Conservation (phyloP, 2,888 invertebrate species). For the Caenorhabditis afra region DNA sequence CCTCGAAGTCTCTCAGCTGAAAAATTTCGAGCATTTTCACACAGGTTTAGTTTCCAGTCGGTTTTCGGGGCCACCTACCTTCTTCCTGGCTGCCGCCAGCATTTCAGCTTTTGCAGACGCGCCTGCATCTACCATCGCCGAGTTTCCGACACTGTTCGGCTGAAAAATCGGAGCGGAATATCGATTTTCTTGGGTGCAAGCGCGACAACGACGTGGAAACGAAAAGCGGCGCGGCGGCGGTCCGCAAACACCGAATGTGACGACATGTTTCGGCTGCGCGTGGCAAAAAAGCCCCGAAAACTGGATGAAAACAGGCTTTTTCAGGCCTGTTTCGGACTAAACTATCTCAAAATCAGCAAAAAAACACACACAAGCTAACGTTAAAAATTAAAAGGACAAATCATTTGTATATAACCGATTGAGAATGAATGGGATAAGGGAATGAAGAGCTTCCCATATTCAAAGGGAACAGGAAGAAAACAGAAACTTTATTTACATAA, state of each 20-base stretch:
- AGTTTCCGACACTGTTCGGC: not conserved
- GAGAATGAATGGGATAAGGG: no score
- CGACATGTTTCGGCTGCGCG: slow-evolving; percentile 23
- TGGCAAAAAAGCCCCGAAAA: not conserved
- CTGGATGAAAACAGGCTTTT: no score
- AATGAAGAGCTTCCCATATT: not conserved
- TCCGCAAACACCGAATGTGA: slow-evolving; percentile 26
- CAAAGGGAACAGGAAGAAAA: not conserved
- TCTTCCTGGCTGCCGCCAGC: slow-evolving; percentile 68
- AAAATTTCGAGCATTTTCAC: slow-evolving; percentile 14
- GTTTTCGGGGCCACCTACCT: slow-evolving; percentile 40
- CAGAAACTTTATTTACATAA: slow-evolving; percentile 2
- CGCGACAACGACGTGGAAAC: slow-evolving; percentile 53
- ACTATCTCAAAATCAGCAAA: not conserved
- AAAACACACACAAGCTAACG: not conserved
- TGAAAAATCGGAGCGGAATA: slow-evolving; percentile 5
- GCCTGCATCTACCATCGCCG: slow-evolving; percentile 49
- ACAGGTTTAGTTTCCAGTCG: not conserved
- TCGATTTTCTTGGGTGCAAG: slow-evolving; percentile 15
- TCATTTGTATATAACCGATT: not conserved
- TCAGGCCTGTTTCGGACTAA: no score
- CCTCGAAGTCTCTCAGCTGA: slow-evolving; percentile 69
- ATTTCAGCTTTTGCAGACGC: slow-evolving; percentile 64
- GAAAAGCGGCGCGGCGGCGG: slow-evolving; percentile 4
- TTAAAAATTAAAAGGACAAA: not conserved